These are phyloP conservation scores for Thecocarcelia acutangulata DNA, from an alignment of 2,888 invertebrate species.

Conservation along the genomic window DNA sequence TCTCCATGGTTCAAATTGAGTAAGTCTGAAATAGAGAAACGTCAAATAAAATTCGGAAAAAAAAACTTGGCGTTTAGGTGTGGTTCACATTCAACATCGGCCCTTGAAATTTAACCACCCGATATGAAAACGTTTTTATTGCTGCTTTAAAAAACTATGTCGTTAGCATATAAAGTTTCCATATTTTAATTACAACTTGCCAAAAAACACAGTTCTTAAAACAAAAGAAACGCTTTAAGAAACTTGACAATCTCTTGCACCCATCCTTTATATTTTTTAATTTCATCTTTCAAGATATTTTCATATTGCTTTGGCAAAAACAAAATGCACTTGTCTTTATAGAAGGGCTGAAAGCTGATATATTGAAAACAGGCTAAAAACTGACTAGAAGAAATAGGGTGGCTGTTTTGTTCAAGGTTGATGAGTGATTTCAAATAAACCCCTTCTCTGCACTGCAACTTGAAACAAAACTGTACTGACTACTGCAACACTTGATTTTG, in stretches of 20 bases:
- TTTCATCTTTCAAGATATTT: constrained; percentile 35
- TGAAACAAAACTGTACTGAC: constrained; percentile 43
- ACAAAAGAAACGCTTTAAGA: constrained; percentile 39
- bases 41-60: no score
- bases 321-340: constrained; percentile 34
- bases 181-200: constrained; percentile 35
- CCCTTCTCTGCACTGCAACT: constrained; percentile 16
- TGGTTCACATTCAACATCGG: no score
- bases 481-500: constrained; percentile 72
- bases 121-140: no score
- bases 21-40: no score
- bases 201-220: constrained; percentile 9
- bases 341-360: neutral
- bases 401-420: constrained; percentile 31
- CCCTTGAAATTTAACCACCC: no score
- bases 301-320: constrained; percentile 17
- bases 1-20: no score
- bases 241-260: constrained; percentile 34
- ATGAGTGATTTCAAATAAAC: constrained; percentile 18
- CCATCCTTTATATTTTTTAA: neutral
- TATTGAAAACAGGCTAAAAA: constrained; percentile 38
- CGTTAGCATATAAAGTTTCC: constrained; percentile 3
- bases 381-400: constrained; percentile 27
- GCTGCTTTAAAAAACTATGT: no score
- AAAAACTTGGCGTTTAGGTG: no score